Evolutionary conservation across 2,113 vertebrate species (phyloP).

Genomic region (Hyaena hyaena): DNA sequence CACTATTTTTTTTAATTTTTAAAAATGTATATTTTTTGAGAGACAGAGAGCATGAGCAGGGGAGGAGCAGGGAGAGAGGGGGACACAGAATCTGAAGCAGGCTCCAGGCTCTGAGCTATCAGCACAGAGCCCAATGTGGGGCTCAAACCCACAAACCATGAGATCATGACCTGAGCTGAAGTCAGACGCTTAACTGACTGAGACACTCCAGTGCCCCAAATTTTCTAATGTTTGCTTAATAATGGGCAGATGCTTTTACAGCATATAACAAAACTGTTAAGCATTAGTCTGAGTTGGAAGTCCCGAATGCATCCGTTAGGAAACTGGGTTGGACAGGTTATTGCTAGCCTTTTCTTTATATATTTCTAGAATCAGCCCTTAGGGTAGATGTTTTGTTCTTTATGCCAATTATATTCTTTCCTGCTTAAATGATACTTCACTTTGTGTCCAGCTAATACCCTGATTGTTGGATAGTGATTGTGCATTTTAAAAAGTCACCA

Average conservation of each 20-base stretch:
- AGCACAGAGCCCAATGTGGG: too few species aligned
- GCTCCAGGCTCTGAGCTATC: too few species aligned
- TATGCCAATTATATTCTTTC: background rate
- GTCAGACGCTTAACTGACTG: too few species aligned
- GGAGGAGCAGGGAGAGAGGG: too few species aligned
- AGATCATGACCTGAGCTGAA: too few species aligned
- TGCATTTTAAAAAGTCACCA: background rate
- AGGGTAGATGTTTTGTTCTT: background rate
- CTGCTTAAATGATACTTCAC: background rate
- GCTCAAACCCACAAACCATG: too few species aligned
- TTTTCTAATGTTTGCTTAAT: background rate
- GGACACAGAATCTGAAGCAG: too few species aligned
- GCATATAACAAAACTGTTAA: background rate
- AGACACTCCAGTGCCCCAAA: too few species aligned
- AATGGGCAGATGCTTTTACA: background rate
- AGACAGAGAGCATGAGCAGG: too few species aligned
- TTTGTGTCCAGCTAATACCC: background rate
- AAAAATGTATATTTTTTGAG: too few species aligned
- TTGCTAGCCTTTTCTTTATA: background rate
- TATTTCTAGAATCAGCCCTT: background rate
- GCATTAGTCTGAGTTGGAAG: background rate
- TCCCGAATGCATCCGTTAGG: background rate
- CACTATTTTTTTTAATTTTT: background rate
- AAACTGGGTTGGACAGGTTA: background rate
- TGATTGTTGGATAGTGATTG: background rate